Conservation (phyloP, 2,797 vertebrate species). For the Tragelaphus oryx region DNA sequence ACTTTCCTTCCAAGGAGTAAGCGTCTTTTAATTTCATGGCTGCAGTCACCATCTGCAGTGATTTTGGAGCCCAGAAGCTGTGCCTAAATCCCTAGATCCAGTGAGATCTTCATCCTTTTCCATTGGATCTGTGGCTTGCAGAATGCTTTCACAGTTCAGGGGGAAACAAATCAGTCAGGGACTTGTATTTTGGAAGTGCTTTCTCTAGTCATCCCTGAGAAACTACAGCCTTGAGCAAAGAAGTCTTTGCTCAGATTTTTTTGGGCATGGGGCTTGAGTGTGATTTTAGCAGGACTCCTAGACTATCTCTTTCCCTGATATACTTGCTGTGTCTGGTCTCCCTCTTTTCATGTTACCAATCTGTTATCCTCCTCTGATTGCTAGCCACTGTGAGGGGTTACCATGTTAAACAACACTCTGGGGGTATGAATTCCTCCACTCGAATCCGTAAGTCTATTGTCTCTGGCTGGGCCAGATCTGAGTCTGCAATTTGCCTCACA, state of each 20-base stretch:
- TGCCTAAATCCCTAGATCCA: not conserved
- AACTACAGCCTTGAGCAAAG: not conserved
- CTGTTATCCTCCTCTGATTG: not conserved
- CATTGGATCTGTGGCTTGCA: not conserved
- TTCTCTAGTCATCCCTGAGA: not conserved
- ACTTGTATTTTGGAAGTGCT: not conserved
- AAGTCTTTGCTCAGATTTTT: not conserved
- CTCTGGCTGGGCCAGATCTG: not conserved
- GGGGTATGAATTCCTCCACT: not conserved
- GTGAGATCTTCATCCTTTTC: not conserved
- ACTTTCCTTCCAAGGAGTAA: too few species aligned
- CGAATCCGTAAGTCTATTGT: not conserved
- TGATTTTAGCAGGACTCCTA: not conserved
- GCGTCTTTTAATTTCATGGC: too few species aligned
- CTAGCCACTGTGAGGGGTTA: not conserved
- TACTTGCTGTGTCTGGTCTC: not conserved
- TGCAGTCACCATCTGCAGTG: too few species aligned
- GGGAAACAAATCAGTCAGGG: not conserved
- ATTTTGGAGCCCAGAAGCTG: not conserved
- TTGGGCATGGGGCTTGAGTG: not conserved
- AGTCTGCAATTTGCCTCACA: not conserved
- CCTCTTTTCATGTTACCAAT: not conserved
- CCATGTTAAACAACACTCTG: not conserved
- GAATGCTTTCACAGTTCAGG: not conserved
- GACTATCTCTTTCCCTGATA: not conserved